phyloP scores from a whole-genome alignment of 2,113 vertebrate genomes.

The Catagonus wagneri region DNA sequence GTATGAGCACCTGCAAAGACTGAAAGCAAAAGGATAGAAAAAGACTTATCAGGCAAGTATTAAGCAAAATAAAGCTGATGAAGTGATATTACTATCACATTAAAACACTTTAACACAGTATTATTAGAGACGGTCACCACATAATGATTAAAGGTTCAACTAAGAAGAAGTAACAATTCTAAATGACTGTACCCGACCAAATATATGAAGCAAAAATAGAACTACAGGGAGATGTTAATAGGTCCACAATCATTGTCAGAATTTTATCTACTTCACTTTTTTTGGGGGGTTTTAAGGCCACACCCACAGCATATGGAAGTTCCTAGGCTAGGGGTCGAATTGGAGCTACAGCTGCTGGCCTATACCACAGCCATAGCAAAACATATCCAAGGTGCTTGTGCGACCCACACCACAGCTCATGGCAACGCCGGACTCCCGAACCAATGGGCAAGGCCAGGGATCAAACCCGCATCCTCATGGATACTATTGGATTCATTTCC shows the following conservation, averaged over 20 bases:
- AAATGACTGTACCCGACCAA: neutral
- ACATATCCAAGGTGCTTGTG: too few relatives aligned
- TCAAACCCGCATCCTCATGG: too few relatives aligned
- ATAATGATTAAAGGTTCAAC: neutral
- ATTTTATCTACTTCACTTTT: neutral
- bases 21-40: neutral
- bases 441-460: too few relatives aligned
- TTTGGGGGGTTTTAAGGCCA: too few relatives aligned
- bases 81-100: neutral
- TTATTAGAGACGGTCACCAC: neutral
- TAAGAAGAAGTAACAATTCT: neutral
- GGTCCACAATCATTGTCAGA: neutral
- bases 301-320: too few relatives aligned
- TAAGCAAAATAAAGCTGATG: neutral
- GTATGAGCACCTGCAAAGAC: neutral
- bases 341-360: too few relatives aligned
- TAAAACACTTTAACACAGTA: neutral
- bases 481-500: too few relatives aligned
- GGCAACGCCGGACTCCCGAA: too few relatives aligned
- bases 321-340: too few relatives aligned
- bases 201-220: constrained; percentile 37
- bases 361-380: too few relatives aligned
- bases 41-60: neutral
- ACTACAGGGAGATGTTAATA: neutral
- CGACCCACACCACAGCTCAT: too few relatives aligned